A percentile compares a stretch with the other conserved stretches of the same genome.
phyloP scores from a whole-genome alignment of 1,140 invertebrate genomes.

The Cepaea nemoralis region DNA sequence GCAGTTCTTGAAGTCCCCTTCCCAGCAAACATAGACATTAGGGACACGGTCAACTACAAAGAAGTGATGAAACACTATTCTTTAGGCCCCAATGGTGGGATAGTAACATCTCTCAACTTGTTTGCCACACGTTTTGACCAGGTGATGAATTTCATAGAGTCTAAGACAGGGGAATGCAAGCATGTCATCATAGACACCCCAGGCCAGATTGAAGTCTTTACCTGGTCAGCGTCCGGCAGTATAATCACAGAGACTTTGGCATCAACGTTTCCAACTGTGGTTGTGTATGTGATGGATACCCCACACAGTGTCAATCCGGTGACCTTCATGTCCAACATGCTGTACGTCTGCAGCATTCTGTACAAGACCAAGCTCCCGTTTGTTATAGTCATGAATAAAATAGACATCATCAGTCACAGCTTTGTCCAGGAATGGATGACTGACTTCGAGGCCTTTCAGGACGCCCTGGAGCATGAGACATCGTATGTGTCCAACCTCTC shows the following conservation, averaged over 20 bases:
- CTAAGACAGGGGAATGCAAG: constrained; percentile 74
- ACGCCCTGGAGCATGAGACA: constrained; percentile 85
- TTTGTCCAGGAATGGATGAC: constrained; percentile 97
- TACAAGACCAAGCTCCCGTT: constrained; percentile 97
- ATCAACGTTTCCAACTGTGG: constrained; percentile 91
- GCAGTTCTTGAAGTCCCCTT: constrained; percentile 93
- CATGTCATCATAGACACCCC: constrained; percentile 97
- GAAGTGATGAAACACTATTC: constrained; percentile 98
- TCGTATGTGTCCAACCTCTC: constrained; percentile 93
- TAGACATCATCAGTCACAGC: constrained; percentile 87
- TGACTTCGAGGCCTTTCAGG: constrained; percentile 95
- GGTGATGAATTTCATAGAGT: constrained; percentile 81
- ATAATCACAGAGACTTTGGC: constrained; percentile 96
- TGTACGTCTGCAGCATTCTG: constrained; percentile 99
- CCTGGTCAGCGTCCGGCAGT: constrained; percentile 97
- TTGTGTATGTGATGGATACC: constrained; percentile 96
- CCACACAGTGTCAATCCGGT: constrained; percentile 91
- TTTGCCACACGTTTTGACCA: constrained; percentile 98
- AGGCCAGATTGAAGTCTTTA: constrained; percentile 98
- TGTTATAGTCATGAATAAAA: constrained; percentile 97
- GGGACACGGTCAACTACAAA: constrained; percentile 98
- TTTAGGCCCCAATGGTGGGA: constrained; percentile 97
- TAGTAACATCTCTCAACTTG: constrained; percentile 96
- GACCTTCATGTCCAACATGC: constrained; percentile 99
- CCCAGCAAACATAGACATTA: constrained; percentile 96